Evolutionary conservation across 1,140 invertebrate genomes (phyloP), one percentile per base, ranked within the genome.

Genomic region (Drepana arcuata): DNA sequence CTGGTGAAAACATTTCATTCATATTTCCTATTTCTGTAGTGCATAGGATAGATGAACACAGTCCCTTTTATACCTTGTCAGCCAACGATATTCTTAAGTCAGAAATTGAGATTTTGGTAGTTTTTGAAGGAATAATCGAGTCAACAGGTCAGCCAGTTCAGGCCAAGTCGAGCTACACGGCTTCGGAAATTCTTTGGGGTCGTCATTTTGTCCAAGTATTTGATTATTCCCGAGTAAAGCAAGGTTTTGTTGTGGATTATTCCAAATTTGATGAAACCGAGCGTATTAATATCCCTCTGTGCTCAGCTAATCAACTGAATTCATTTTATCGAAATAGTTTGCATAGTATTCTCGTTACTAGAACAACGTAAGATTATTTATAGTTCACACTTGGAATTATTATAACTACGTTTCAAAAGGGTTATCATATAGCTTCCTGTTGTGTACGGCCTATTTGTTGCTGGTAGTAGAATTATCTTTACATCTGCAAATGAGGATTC

Each of bases 181-280:
- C 88, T 1, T 78, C 71, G 15, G 90, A 92, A 61, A 87, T 92
- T 14, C 51, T 90, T 1, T 92, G 90, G 89, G 90, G 90, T 1
- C 86, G 90, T 58, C 77, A 89, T 4, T 91, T 91, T 49, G 63
- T 82, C 18, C 78, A 80, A 65, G 75, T 94, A 32, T 89, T 96
- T 1, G 87, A 86, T 21, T 96, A 94, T 73, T 90, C 89, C 26
- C 92, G 92, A 57, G 89, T 92, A 24, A 88, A 91, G 40, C 89
- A 92, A 14, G 89, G 90, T 14, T 96, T 94, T 70, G 86, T 91
- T 37, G 92, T 96, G 5, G 92, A 97, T 70, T 96, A 95, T 51
- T 61, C 66, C 0, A 84, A 80, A 39, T 97, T 97, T 75, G 91
- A 97, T 66, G 90, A 89, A 45, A 93, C 92, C 0, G 87, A 88